Evolutionary conservation across 2,888 invertebrate genomes (phyloP).

Genomic region (Ditula angustiorana): DNA sequence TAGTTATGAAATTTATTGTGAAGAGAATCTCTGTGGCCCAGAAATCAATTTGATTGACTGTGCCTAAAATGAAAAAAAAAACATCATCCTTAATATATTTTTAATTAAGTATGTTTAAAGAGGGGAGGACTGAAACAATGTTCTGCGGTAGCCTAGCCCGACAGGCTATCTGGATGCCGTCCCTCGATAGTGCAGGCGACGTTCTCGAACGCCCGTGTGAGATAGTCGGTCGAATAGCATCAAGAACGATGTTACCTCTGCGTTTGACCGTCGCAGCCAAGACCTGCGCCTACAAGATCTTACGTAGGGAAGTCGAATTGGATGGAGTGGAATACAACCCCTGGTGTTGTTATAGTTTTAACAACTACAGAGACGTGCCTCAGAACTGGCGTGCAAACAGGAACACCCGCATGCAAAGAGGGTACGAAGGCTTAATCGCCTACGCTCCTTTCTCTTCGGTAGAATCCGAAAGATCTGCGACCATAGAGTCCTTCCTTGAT

Average conservation of each 20-base stretch:
- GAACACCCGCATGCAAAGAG: background rate
- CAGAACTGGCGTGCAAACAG: background rate
- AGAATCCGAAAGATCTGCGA: too few species aligned
- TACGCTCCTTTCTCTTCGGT: too few species aligned
- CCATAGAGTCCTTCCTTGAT: too few species aligned
- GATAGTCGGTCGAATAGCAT: background rate
- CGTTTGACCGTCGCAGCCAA: background rate
- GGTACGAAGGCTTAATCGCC: background rate
- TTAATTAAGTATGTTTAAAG: too few species aligned
- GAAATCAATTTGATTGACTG: too few species aligned
- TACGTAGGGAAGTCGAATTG: background rate
- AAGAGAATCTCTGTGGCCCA: too few species aligned
- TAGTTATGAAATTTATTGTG: too few species aligned
- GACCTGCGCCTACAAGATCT: background rate
- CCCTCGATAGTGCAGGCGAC: background rate
- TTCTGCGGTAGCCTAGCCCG: background rate
- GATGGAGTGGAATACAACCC: background rate
- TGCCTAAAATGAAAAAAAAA: too few species aligned
- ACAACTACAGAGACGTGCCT: background rate
- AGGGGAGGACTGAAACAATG: too few species aligned
- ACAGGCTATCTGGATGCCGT: background rate
- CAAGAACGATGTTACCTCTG: background rate
- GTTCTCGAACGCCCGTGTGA: background rate
- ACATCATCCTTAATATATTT: too few species aligned
- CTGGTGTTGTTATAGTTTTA: background rate